Evolutionary conservation across 2,888 invertebrate genomes (phyloP).

Genomic region (Podotricha telesiphe): DNA sequence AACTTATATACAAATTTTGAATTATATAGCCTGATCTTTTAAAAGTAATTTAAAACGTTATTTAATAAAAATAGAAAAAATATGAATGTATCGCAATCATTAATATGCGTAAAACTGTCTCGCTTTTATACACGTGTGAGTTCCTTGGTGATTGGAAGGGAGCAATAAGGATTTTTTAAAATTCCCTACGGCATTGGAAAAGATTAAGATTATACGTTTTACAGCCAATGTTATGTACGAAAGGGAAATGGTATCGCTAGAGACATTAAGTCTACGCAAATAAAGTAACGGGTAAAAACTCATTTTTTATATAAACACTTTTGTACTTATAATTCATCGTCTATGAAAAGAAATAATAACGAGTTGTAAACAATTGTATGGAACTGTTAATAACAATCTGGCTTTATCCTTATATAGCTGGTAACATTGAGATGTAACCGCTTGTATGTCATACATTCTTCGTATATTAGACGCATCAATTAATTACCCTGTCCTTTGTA

Average conservation of each 20-base stretch:
- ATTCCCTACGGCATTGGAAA: too few relatives aligned
- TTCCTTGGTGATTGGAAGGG: too few relatives aligned
- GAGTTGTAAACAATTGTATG: slow-evolving; percentile 10
- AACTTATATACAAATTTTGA: neutral
- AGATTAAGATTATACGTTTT: too few relatives aligned
- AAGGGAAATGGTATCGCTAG: neutral
- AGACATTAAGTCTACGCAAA: neutral
- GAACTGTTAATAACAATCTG: slow-evolving; percentile 25
- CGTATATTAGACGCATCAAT: slow-evolving; percentile 46
- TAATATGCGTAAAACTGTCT: too few relatives aligned
- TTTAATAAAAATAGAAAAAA: neutral
- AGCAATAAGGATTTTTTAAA: too few relatives aligned
- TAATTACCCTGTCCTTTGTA: slow-evolving; percentile 49
- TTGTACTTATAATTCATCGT: neutral
- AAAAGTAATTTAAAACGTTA: neutral
- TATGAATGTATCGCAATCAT: too few relatives aligned
- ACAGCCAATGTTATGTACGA: too few relatives aligned
- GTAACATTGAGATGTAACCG: slow-evolving; percentile 36
- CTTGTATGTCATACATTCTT: slow-evolving; percentile 44
- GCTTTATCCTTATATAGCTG: slow-evolving; percentile 38
- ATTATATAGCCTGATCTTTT: neutral
- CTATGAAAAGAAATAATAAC: neutral
- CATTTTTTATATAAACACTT: neutral
- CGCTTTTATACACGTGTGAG: too few relatives aligned
- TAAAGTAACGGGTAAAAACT: neutral